phyloP scores from a whole-genome alignment of 2,797 vertebrate genomes.

The Sphenopsis melanotis region DNA sequence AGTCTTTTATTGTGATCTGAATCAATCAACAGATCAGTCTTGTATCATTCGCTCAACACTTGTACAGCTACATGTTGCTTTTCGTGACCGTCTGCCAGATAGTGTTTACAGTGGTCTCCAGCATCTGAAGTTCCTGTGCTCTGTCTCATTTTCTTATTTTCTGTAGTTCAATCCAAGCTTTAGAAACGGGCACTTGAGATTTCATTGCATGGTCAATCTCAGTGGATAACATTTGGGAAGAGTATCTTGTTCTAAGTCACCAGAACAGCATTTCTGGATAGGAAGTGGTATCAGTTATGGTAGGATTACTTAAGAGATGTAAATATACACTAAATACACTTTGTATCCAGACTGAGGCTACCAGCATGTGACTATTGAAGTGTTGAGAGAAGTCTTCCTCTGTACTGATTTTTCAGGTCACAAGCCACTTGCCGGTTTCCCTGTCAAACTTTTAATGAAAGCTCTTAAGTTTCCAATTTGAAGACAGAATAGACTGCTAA shows the following conservation, averaged over 20 bases:
- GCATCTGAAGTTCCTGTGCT: neutral
- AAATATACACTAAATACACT: neutral
- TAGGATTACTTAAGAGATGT: neutral
- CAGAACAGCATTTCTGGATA: neutral
- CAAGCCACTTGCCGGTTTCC: neutral
- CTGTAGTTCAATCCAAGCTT: neutral
- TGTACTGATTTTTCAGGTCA: neutral
- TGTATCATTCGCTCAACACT: neutral
- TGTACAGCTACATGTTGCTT: neutral
- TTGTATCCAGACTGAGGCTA: neutral
- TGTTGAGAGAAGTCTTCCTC: neutral
- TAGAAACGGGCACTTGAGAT: neutral
- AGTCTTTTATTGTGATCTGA: neutral
- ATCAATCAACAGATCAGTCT: neutral
- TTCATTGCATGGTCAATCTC: neutral
- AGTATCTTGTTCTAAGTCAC: neutral
- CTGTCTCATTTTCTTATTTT: neutral
- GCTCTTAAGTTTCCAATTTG: neutral
- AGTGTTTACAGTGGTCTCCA: neutral
- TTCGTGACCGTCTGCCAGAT: neutral
- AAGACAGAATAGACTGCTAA: neutral
- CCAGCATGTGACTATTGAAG: neutral
- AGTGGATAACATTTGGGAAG: neutral
- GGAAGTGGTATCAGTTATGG: neutral
- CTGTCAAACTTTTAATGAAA: neutral